These are phyloP conservation scores for Lobophora halterata DNA, from an alignment of 2,888 invertebrate species.

Conservation along the genomic window DNA sequence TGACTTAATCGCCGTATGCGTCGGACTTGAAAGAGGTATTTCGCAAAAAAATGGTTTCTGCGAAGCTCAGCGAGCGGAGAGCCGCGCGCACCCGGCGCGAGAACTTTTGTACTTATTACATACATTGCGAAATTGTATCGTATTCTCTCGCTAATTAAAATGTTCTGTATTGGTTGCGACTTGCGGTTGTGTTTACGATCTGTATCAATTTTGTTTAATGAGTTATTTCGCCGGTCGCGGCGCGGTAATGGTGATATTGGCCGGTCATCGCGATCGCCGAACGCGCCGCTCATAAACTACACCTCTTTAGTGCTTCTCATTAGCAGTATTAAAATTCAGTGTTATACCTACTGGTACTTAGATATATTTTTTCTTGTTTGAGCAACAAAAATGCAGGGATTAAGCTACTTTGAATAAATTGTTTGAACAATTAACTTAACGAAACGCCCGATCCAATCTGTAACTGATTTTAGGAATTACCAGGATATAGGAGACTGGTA, in stretches of 20 bases:
- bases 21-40: constrained; percentile 48
- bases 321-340: constrained; percentile 23
- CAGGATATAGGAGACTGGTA: constrained; percentile 27
- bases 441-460: constrained; percentile 13
- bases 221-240: constrained; percentile 54
- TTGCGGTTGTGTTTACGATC: constrained; percentile 58
- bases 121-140: constrained; percentile 49
- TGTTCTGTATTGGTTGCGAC: constrained; percentile 65
- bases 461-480: constrained; percentile 20
- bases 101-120: constrained; percentile 40
- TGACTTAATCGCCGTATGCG: constrained; percentile 45
- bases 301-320: constrained; percentile 29
- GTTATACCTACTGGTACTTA: constrained; percentile 4
- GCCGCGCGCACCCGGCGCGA: constrained; percentile 27
- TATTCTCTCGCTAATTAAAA: constrained; percentile 66
- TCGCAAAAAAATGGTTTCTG: constrained; percentile 50
- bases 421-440: constrained; percentile 9
- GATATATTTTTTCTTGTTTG: constrained; percentile 14
- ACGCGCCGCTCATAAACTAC: constrained; percentile 25
- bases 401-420: constrained; percentile 10
- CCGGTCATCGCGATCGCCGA: constrained; percentile 27
- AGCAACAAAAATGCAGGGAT: constrained; percentile 3
- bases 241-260: constrained; percentile 35
- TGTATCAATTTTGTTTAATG: constrained; percentile 75
- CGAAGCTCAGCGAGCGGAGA: constrained; percentile 41